Evolutionary conservation across 2,888 invertebrate genomes (phyloP).

Genomic region (Mechanitis mazaeus): DNA sequence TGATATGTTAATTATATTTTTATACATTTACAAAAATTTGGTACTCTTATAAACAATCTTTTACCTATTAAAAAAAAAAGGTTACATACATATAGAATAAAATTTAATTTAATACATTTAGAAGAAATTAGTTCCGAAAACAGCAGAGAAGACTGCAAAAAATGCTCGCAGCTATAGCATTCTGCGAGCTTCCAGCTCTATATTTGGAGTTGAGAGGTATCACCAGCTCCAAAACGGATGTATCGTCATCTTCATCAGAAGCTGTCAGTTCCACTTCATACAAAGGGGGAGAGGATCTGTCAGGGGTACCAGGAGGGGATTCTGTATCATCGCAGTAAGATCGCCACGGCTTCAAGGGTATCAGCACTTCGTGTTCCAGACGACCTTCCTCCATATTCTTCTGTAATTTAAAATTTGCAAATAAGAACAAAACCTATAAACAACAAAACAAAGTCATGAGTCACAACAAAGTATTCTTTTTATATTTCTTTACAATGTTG

Average conservation of each 20-base stretch:
- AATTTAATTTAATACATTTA: no score
- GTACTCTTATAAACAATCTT: no score
- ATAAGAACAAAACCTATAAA: background rate
- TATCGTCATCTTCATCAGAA: constrained; percentile 67
- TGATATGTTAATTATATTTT: no score
- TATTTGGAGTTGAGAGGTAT: constrained; percentile 51
- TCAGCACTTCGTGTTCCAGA: constrained; percentile 26
- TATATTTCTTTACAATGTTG: no score
- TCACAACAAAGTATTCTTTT: no score
- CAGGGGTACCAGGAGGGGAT: constrained; percentile 33
- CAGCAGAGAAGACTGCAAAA: constrained; percentile 48
- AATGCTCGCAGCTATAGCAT: constrained; percentile 35
- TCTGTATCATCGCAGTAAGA: constrained; percentile 26
- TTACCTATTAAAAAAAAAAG: no score
- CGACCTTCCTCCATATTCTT: constrained; percentile 32
- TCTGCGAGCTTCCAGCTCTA: constrained; percentile 37
- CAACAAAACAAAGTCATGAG: no score
- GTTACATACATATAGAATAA: no score
- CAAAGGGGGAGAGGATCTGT: constrained; percentile 55
- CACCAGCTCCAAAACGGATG: constrained; percentile 60
- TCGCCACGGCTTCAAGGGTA: constrained; percentile 27
- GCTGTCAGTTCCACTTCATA: constrained; percentile 66
- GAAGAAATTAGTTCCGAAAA: constrained; percentile 39
- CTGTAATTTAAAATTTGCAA: constrained; percentile 24
- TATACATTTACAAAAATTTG: no score